A percentile compares a stretch with the other conserved stretches of the same genome.
These are phyloP conservation scores for Pteruthius melanotis DNA, from an alignment of 2,113 vertebrate genomes.

Conservation along the genomic window DNA sequence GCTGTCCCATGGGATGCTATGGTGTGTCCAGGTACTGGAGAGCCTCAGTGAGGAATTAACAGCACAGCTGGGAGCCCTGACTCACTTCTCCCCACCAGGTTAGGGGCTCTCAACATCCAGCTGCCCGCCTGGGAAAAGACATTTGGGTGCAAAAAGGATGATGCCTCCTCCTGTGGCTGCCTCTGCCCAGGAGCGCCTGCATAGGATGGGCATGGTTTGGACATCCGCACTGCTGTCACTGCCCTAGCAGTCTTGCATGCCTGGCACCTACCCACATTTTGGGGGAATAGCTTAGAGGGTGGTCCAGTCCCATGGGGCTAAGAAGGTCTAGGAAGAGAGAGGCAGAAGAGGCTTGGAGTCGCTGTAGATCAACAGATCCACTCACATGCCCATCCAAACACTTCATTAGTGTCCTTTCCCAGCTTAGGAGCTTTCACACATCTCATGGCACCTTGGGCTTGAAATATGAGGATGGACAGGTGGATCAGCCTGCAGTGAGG, in stretches of 20 bases:
- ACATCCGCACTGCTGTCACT: accelerated
- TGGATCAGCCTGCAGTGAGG: neutral
- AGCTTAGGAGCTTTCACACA: neutral
- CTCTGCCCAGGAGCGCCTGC: neutral
- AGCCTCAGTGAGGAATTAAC: neutral
- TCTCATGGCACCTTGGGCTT: neutral
- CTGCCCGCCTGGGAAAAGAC: neutral
- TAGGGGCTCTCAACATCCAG: neutral
- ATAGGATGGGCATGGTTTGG: neutral
- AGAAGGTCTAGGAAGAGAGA: neutral
- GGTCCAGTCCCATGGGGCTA: neutral
- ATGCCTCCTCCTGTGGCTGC: neutral
- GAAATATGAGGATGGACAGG: neutral
- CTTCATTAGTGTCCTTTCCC: neutral
- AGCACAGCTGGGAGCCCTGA: neutral
- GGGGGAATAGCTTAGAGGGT: neutral
- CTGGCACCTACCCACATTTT: neutral
- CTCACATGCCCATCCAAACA: neutral
- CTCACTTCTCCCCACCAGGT: accelerated
- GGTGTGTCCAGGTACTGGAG: neutral
- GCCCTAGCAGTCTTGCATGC: neutral
- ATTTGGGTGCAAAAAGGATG: neutral
- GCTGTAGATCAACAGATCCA: neutral
- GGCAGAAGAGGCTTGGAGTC: neutral
- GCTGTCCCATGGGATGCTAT: neutral